phyloP scores from a whole-genome alignment of 2,113 vertebrate genomes.

The Panthera tigris region DNA sequence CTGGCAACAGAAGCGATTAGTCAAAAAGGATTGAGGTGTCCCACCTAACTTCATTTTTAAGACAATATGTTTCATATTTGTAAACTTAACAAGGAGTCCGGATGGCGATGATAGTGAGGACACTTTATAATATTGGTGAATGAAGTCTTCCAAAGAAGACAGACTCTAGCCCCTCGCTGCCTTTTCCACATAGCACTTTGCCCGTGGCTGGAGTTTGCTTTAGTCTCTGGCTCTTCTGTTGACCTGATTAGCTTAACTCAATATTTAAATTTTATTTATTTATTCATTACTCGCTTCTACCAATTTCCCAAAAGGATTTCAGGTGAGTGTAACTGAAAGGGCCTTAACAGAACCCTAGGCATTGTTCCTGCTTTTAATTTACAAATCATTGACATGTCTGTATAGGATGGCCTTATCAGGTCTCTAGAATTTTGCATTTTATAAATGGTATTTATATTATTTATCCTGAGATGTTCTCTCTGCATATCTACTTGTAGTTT shows the following conservation, averaged over 20 bases:
- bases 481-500: neutral
- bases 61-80: neutral
- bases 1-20: neutral
- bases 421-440: slow-evolving; percentile 25
- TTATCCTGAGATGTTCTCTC: neutral
- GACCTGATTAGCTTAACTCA: slow-evolving; percentile 54
- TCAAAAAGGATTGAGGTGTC: neutral
- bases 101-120: neutral
- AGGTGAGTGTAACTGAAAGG: slow-evolving; percentile 26
- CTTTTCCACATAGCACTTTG: neutral
- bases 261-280: slow-evolving; percentile 74
- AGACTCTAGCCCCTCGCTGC: neutral
- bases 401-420: neutral
- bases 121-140: accelerated
- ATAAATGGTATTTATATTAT: slow-evolving; percentile 14
- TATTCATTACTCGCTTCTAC: slow-evolving; percentile 65
- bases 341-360: neutral
- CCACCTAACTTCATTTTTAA: neutral
- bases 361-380: slow-evolving; percentile 30
- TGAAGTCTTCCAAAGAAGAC: accelerated
- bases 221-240: slow-evolving; percentile 14
- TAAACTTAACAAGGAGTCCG: neutral
- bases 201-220: neutral
- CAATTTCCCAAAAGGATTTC: slow-evolving; percentile 56
- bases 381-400: neutral